phyloP scores from a whole-genome alignment of 2,888 invertebrate species.

The Caenorhabditis becei region DNA sequence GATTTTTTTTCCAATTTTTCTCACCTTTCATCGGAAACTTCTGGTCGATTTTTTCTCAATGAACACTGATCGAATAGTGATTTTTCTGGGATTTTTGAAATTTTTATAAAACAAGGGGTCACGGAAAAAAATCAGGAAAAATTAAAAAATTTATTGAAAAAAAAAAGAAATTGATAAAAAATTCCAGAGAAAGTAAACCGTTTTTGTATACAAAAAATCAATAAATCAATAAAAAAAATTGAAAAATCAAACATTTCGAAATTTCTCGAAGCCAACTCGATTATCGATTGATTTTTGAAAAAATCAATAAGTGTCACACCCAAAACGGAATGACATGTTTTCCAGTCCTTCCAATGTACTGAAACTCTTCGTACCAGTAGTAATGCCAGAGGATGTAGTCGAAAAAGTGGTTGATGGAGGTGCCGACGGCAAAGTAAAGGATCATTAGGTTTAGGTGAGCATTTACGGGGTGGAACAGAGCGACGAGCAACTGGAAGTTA shows the following conservation, averaged over 20 bases:
- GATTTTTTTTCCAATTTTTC: too few relatives aligned
- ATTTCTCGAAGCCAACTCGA: not conserved
- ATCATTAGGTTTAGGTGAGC: conserved; percentile 74
- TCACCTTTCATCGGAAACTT: too few relatives aligned
- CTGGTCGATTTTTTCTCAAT: too few relatives aligned
- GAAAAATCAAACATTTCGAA: not conserved
- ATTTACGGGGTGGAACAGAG: conserved; percentile 72
- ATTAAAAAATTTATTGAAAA: too few relatives aligned
- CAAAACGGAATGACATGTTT: conserved; percentile 75
- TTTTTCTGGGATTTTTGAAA: too few relatives aligned
- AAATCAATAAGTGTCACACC: conserved; percentile 58
- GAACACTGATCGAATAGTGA: too few relatives aligned
- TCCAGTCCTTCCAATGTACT: conserved; percentile 72
- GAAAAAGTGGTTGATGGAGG: conserved; percentile 73
- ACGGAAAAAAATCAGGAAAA: too few relatives aligned
- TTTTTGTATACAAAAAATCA: too few relatives aligned
- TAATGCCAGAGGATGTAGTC: conserved; percentile 77
- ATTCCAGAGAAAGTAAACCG: too few relatives aligned
- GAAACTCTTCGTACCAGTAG: conserved; percentile 75
- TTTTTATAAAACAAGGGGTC: too few relatives aligned
- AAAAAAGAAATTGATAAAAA: too few relatives aligned
- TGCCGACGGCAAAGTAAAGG: conserved; percentile 71
- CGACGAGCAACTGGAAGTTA: conserved; percentile 66
- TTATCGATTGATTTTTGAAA: not conserved
- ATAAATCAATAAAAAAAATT: too few relatives aligned